A percentile compares a stretch with the other conserved stretches of the same genome.
phyloP scores from a whole-genome alignment of 2,113 vertebrate genomes.

The Scytalopus superciliaris region DNA sequence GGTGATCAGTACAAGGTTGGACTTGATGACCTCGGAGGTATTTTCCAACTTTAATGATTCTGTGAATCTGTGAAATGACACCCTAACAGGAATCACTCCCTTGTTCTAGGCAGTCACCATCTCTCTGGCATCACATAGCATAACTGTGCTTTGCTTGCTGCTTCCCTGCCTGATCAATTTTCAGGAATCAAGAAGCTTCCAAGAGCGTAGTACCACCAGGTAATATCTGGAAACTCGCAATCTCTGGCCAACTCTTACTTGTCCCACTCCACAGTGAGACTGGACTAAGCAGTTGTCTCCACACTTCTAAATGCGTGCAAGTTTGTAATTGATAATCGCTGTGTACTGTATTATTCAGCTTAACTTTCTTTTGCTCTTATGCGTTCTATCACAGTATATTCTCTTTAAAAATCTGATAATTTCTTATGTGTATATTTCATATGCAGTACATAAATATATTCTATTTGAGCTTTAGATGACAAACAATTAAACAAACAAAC shows the following conservation, averaged over 20 bases:
- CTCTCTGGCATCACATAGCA: background rate
- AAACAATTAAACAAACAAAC: background rate
- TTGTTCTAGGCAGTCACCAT: background rate
- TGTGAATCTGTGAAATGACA: background rate
- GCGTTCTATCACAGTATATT: background rate
- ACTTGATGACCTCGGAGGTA: background rate
- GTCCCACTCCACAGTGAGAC: background rate
- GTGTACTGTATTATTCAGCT: background rate
- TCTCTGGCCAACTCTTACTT: background rate
- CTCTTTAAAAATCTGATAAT: background rate
- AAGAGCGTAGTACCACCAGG: background rate
- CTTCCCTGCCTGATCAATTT: background rate
- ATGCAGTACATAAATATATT: background rate
- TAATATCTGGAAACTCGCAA: background rate
- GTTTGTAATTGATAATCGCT: background rate
- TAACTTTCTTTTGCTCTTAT: background rate
- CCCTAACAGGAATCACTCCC: background rate
- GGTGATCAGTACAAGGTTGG: background rate
- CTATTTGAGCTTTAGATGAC: background rate
- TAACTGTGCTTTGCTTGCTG: background rate
- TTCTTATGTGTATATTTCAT: background rate
- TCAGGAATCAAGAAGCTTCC: background rate
- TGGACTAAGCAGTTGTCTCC: background rate
- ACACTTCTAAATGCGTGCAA: rapidly evolving
- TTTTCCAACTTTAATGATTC: background rate